Evolutionary conservation across 2,888 invertebrate species (phyloP).

Genomic region (Leptura quadrifasciata): DNA sequence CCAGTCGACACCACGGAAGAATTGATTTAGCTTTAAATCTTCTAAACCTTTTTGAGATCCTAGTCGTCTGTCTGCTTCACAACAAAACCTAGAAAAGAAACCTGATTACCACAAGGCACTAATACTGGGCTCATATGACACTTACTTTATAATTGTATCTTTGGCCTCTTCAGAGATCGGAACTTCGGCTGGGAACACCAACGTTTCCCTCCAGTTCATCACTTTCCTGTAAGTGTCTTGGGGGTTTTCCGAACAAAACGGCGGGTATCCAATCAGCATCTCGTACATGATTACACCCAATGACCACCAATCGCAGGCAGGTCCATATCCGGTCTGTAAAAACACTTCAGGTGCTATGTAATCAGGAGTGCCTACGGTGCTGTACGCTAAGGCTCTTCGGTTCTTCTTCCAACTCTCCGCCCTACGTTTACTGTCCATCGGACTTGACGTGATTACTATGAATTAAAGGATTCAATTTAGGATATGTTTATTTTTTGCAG

Average conservation of each 20-base stretch:
- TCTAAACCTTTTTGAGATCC: constrained; percentile 94
- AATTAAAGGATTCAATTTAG: constrained; percentile 21
- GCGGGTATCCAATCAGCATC: constrained; percentile 99
- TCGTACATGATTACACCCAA: constrained; percentile 99
- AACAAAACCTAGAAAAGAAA: constrained; percentile 86
- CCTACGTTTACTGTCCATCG: constrained; percentile 98
- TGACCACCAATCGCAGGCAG: constrained; percentile 99
- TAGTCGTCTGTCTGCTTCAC: constrained; percentile 94
- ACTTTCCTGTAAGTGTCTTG: constrained; percentile 98
- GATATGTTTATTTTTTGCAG: background rate
- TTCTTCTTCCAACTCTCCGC: constrained; percentile 99
- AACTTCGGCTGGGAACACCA: constrained; percentile 98
- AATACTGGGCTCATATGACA: constrained; percentile 20
- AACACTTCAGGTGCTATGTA: constrained; percentile 99
- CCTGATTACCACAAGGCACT: background rate
- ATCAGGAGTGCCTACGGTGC: constrained; percentile 98
- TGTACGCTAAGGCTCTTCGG: constrained; percentile 94
- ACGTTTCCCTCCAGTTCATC: constrained; percentile 99
- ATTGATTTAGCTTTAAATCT: constrained; percentile 93
- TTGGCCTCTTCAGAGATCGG: constrained; percentile 99
- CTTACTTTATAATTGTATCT: constrained; percentile 86
- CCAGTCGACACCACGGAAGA: constrained; percentile 99
- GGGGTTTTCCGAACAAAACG: constrained; percentile 99
- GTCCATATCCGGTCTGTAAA: constrained; percentile 97
- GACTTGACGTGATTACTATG: constrained; percentile 79